Evolutionary conservation across 2,113 vertebrate species (phyloP).

Genomic region (Microtus ochrogaster): DNA sequence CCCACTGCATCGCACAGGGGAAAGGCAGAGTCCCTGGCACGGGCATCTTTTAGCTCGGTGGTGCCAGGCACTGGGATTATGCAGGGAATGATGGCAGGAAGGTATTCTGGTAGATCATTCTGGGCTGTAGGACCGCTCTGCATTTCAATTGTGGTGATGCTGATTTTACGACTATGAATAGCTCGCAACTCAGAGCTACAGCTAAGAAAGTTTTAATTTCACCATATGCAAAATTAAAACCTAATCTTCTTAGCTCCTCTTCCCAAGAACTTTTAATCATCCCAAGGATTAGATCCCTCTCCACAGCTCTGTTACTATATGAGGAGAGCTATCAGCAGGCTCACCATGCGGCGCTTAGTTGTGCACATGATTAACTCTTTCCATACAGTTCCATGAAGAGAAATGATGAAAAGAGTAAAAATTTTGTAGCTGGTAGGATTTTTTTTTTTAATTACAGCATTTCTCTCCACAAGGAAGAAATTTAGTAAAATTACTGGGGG

Average conservation of each 20-base stretch:
- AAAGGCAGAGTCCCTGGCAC: neutral
- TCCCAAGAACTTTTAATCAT: neutral
- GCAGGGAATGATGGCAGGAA: neutral
- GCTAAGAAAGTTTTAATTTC: neutral
- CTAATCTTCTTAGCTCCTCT: neutral
- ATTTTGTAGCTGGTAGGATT: neutral
- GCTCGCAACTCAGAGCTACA: neutral
- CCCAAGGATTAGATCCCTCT: neutral
- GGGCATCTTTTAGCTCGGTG: neutral
- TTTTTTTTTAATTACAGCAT: neutral
- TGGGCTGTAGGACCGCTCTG: neutral
- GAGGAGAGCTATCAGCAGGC: neutral
- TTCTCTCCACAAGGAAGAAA: neutral
- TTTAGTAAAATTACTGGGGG: neutral
- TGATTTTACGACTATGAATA: neutral
- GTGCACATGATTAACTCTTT: neutral
- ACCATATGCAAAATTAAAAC: conserved; percentile 30
- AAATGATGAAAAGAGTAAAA: conserved; percentile 4
- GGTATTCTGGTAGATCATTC: neutral
- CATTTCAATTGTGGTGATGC: neutral
- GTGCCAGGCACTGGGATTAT: neutral
- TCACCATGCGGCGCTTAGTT: neutral
- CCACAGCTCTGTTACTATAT: neutral
- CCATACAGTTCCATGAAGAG: neutral
- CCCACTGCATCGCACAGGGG: neutral